phyloP scores from a whole-genome alignment of 2,113 vertebrate genomes.

The Petrocephalus zakoni region DNA sequence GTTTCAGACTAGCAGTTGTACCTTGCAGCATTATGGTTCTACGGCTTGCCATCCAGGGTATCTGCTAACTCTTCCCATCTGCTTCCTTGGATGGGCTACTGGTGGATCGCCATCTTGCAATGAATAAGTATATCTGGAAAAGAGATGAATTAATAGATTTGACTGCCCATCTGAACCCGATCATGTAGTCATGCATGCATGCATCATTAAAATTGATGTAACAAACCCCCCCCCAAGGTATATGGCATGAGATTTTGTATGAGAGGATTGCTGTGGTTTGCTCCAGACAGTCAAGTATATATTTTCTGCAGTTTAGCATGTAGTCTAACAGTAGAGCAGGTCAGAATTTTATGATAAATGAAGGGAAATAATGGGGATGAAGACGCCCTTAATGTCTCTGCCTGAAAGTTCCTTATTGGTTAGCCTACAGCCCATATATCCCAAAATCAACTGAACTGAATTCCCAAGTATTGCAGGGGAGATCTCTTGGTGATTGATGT shows the following conservation, averaged over 20 bases:
- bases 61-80: not conserved
- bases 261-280: not conserved
- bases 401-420: not conserved
- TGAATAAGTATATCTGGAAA: not conserved
- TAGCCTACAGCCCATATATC: not conserved
- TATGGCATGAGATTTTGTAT: not conserved
- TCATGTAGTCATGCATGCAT: not conserved
- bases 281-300: not conserved
- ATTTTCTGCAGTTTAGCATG: not conserved
- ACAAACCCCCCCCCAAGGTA: not conserved
- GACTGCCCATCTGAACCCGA: not conserved
- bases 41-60: not conserved
- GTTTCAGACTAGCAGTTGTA: not conserved
- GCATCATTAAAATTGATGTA: not conserved
- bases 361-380: not conserved
- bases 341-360: not conserved
- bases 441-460: not conserved
- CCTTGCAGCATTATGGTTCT: not conserved
- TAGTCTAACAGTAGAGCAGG: not conserved
- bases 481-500: not conserved
- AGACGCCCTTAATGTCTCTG: not conserved
- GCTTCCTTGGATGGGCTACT: not conserved
- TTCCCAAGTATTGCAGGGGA: not conserved
- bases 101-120: not conserved
- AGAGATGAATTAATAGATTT: not conserved